A percentile compares a stretch with the other conserved stretches of the same genome.
phyloP scores from a whole-genome alignment of 2,888 invertebrate genomes.

The Aplocera efformata region DNA sequence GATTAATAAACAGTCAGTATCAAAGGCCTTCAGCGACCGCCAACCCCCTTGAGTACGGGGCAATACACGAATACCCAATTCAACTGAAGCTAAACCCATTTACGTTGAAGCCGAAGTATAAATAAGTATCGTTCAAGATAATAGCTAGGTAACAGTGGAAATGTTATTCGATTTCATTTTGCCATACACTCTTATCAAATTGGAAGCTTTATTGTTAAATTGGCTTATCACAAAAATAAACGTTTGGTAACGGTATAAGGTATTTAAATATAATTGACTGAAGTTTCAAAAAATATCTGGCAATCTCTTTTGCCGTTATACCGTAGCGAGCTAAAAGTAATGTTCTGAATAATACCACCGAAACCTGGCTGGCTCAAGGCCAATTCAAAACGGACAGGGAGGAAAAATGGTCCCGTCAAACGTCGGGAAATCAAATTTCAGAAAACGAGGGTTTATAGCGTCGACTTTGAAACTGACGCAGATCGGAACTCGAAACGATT shows the following conservation, averaged over 20 bases:
- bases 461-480: constrained; percentile 26
- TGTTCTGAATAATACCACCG: constrained; percentile 5
- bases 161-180: constrained; percentile 12
- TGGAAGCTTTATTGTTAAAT: constrained; percentile 1
- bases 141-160: constrained; percentile 6
- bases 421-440: constrained; percentile 27
- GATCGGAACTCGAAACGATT: constrained; percentile 16
- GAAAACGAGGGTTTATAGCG: constrained; percentile 33
- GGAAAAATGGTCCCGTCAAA: constrained; percentile 31
- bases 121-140: constrained; percentile 8
- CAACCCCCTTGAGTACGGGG: constrained; percentile 40
- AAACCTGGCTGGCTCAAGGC: constrained; percentile 19
- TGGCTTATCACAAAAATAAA: neutral
- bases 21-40: constrained; percentile 15
- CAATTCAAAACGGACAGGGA: constrained; percentile 23
- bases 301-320: too few species aligned
- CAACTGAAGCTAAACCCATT: constrained; percentile 37
- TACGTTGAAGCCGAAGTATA: constrained; percentile 19
- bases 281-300: too few species aligned
- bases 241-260: too few species aligned
- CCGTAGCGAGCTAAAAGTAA: neutral
- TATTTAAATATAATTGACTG: too few species aligned
- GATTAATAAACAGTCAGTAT: constrained; percentile 13
- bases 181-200: constrained; percentile 10
- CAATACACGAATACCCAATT: constrained; percentile 42